These are phyloP conservation scores for Pheosia gnoma DNA, from an alignment of 2,888 invertebrate genomes.

Conservation along the genomic window DNA sequence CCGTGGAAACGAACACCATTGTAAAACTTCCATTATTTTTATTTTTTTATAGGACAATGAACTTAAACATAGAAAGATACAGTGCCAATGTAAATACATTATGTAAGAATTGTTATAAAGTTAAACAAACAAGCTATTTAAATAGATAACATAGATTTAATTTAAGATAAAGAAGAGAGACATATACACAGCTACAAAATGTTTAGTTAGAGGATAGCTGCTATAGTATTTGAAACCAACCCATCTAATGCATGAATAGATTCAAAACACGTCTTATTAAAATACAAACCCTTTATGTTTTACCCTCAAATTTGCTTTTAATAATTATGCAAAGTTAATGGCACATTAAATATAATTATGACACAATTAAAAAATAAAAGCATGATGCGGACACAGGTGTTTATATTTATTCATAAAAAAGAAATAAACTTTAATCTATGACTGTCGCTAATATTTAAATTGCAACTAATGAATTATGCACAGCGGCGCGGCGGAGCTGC, in stretches of 20 bases:
- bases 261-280: too few species aligned
- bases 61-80: neutral
- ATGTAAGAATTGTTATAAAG: too few species aligned
- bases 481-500: too few species aligned
- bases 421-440: neutral
- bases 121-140: too few species aligned
- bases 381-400: slow-evolving; percentile 1
- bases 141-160: too few species aligned
- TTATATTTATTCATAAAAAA: neutral
- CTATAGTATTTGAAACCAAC: too few species aligned
- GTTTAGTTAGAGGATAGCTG: too few species aligned
- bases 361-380: neutral
- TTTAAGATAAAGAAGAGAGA: too few species aligned
- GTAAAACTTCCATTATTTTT: neutral
- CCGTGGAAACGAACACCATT: neutral
- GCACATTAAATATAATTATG: neutral
- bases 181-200: too few species aligned
- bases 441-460: neutral
- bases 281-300: too few species aligned
- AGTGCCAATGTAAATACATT: neutral
- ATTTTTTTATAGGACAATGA: neutral
- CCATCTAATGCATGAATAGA: too few species aligned
- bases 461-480: slow-evolving; percentile 9
- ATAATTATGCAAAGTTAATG: slow-evolving; percentile 1
- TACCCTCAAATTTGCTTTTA: neutral